Base-by-base conservation (phyloP, 2,797 vertebrate species). In the Alectoris magna region DNA sequence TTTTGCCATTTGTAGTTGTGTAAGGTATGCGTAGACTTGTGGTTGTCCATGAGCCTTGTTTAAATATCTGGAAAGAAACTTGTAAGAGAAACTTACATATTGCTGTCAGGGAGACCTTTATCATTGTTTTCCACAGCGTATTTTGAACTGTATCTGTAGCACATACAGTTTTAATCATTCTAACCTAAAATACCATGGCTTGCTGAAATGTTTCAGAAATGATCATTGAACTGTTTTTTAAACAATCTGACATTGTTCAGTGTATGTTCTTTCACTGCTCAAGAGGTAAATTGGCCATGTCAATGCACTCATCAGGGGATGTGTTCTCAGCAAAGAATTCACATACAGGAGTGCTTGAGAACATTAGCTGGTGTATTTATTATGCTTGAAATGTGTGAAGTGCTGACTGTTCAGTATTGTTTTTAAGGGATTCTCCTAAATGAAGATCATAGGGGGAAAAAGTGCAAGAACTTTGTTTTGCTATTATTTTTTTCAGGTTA, bases 201-300 rank as follows among this genome's bases (percentile, higher is more conserved):
- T 39, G 10, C n/a, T 58, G 7, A 78, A 60, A 18, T 31, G 4
- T 55, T 67, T 62, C 2, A 36, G 34, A 17, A 80, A 51, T 26
- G 8, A 4, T 24, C 12, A 0, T 0, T 23, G 70, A 23, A n/a
- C 27, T 36, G 3, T 23, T 5, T 3, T 7, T 51, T 51, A 71
- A 48, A 34, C 16, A 38, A 0, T 53, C 41, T 77, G 69, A 29
- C 5, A 2, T 36, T 60, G 21, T 10, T 41, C 23, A 11, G 44
- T 22, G 31, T n/a, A 4, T 1, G 0, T 31, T 44, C 39, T 34
- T 55, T 70, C 34, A 18, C 19, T 55, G 62, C 44, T 72, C 22
- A 8, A 34, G 73, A 39, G 38, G 9, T 31, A 2, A 44, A 16
- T 34, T 75, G 46, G 23, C 56, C 2, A 0, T 49, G 68, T 29